Percentiles rank a stretch among this genome's conserved stretches.
Conservation (phyloP, 1,140 invertebrate species). For the Trissolcus basalis region DNA sequence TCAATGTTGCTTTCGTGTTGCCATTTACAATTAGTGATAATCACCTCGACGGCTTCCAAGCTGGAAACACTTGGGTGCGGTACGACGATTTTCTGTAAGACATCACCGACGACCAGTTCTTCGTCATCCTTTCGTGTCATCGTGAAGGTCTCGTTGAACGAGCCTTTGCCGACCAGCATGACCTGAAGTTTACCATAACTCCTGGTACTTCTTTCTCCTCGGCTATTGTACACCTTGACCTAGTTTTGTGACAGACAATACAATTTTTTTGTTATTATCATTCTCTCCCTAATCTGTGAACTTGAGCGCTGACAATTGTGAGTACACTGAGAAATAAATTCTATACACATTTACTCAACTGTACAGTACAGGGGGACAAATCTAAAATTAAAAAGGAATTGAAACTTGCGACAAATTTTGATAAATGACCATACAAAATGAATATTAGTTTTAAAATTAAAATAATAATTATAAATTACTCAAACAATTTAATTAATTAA, state of each 20-base stretch:
- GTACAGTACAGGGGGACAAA: too few relatives aligned
- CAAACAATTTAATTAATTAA: too few relatives aligned
- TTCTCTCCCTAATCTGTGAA: not conserved
- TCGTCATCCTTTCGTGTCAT: constrained; percentile 90
- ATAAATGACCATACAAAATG: too few relatives aligned
- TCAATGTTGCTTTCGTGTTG: too few relatives aligned
- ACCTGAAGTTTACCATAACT: constrained; percentile 91
- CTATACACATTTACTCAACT: too few relatives aligned
- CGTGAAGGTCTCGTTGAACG: constrained; percentile 91
- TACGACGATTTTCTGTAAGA: constrained; percentile 87
- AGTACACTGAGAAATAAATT: too few relatives aligned
- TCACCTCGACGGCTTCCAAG: constrained; percentile 72
- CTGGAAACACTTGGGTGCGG: constrained; percentile 89
- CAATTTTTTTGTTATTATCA: constrained; percentile 35
- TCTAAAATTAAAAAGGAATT: too few relatives aligned
- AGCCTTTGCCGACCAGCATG: constrained; percentile 86
- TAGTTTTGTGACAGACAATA: constrained; percentile 44
- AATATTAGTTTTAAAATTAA: too few relatives aligned
- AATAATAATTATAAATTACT: too few relatives aligned
- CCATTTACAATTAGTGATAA: too few relatives aligned
- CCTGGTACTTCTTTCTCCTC: constrained; percentile 79
- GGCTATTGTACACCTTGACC: constrained; percentile 86
- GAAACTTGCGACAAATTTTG: too few relatives aligned
- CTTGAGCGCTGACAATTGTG: constrained; percentile 4
- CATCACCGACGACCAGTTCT: constrained; percentile 82